A percentile compares a stretch with the other conserved stretches of the same genome.
Evolutionary conservation across 2,888 invertebrate genomes (phyloP).

Genomic region (Phrixothrix hirtus): DNA sequence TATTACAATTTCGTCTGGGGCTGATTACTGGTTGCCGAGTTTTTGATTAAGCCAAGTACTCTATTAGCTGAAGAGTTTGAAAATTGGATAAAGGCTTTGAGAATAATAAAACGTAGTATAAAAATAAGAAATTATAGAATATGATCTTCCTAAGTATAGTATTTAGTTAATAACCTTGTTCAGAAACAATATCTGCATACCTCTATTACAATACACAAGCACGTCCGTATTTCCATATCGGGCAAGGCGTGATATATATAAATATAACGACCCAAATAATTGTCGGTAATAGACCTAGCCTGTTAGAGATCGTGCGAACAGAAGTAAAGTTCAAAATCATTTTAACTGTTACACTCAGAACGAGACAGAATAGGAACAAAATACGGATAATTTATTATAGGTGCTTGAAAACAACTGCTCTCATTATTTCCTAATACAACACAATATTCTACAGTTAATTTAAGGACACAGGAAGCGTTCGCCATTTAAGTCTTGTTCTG

Average conservation of each 20-base stretch:
- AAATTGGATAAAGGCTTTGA: conserved; percentile 9
- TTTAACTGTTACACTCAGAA: conserved; percentile 18
- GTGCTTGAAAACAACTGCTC: conserved; percentile 8
- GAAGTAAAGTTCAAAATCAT: conserved; percentile 27
- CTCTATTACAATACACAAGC: conserved; percentile 50
- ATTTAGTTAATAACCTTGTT: conserved; percentile 29
- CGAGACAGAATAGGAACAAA: conserved; percentile 13
- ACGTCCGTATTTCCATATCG: conserved; percentile 51
- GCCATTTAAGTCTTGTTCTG: neutral
- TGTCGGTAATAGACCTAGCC: conserved; percentile 51
- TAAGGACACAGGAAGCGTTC: neutral
- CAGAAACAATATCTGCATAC: conserved; percentile 29
- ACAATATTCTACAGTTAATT: conserved; percentile 1
- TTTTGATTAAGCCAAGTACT: conserved; percentile 10
- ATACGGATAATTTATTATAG: conserved; percentile 11
- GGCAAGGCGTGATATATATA: conserved; percentile 54
- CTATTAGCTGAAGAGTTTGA: conserved; percentile 11
- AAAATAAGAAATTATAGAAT: conserved; percentile 18
- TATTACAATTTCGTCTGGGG: conserved; percentile 7
- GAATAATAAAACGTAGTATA: conserved; percentile 6
- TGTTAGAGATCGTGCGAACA: conserved; percentile 52
- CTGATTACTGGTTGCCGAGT: neutral
- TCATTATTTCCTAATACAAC: conserved; percentile 3
- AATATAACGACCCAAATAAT: conserved; percentile 56
- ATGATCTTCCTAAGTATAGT: conserved; percentile 16